Conservation (phyloP, 2,113 vertebrate species). For the Colinus virginianus region DNA sequence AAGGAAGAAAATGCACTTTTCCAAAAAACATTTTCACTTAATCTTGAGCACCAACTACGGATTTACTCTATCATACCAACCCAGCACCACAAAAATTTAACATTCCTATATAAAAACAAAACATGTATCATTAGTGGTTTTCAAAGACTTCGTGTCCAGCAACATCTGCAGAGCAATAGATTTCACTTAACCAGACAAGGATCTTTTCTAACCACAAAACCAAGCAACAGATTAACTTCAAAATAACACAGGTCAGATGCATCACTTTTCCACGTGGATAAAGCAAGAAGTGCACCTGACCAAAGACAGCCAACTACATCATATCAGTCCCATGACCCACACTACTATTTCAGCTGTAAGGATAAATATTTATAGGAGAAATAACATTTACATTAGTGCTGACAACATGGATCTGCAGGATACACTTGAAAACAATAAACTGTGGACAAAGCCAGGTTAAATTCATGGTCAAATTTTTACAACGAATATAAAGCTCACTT, state of each 20-base stretch:
- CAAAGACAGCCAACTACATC: neutral
- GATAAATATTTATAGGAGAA: neutral
- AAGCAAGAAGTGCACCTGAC: neutral
- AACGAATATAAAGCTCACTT: neutral
- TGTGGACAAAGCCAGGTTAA: neutral
- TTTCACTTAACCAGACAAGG: constrained; percentile 59
- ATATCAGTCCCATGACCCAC: neutral
- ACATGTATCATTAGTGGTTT: constrained; percentile 68
- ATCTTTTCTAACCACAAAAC: constrained; percentile 63
- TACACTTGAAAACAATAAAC: neutral
- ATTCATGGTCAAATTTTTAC: neutral
- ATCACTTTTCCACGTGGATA: neutral
- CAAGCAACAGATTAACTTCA: constrained; percentile 57
- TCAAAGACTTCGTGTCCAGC: constrained; percentile 57
- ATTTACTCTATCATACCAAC: constrained; percentile 49
- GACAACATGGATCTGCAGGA: neutral
- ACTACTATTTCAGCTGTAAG: neutral
- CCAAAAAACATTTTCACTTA: neutral
- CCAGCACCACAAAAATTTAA: constrained; percentile 70
- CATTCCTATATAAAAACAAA: constrained; percentile 67
- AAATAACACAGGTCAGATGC: constrained; percentile 50
- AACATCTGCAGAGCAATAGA: constrained; percentile 62
- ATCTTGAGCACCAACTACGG: constrained; percentile 24
- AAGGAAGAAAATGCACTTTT: constrained; percentile 37
- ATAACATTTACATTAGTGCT: neutral